A percentile compares a stretch with the other conserved stretches of the same genome.
These are phyloP conservation scores for Cairina moschata DNA, from an alignment of 2,113 vertebrate species.

Conservation along the genomic window DNA sequence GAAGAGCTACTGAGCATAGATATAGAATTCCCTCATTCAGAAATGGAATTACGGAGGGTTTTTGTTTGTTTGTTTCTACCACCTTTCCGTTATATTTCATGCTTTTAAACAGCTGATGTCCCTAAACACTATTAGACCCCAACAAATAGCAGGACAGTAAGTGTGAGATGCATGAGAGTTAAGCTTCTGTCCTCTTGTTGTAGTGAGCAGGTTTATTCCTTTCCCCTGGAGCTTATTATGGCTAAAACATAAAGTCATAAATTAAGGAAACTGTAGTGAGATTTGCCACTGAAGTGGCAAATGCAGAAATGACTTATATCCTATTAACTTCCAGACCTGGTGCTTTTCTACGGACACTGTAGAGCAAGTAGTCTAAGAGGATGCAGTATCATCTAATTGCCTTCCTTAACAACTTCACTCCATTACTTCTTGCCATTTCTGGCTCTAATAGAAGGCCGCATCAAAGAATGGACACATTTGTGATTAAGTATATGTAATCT, in stretches of 20 bases:
- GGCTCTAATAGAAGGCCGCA: not conserved
- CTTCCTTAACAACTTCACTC: not conserved
- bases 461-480: not conserved
- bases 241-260: not conserved
- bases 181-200: not conserved
- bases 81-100: not conserved
- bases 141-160: not conserved
- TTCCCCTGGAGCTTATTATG: not conserved
- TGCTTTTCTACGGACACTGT: not conserved
- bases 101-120: not conserved
- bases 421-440: not conserved
- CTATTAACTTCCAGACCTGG: not conserved
- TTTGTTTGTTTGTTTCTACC: not conserved
- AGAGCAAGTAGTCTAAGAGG: not conserved
- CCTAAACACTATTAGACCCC: not conserved
- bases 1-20: not conserved
- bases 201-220: not conserved
- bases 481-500: not conserved
- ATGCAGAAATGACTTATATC: not conserved
- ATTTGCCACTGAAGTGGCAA: not conserved
- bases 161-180: not conserved
- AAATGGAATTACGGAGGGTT: not conserved
- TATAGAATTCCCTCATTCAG: not conserved
- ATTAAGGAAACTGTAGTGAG: not conserved
- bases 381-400: not conserved